Conservation (phyloP, 1,140 invertebrate species). For the Acromyrmex echinatior region DNA sequence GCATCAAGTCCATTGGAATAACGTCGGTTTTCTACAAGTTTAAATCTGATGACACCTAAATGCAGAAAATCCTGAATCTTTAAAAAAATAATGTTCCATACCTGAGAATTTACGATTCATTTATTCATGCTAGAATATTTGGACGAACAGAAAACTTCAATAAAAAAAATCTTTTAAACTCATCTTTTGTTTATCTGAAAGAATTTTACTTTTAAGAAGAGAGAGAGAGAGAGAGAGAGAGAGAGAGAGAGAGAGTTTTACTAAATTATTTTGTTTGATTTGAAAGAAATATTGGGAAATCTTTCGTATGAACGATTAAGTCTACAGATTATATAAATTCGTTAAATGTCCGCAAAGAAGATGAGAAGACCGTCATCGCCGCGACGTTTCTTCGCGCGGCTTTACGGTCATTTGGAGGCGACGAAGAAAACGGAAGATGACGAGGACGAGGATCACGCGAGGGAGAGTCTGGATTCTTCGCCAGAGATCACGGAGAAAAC, state of each 20-base stretch:
- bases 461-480: slow-evolving; percentile 46
- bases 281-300: background rate
- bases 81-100: too few relatives aligned
- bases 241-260: background rate
- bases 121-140: background rate
- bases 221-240: too few relatives aligned
- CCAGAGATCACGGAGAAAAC: slow-evolving; percentile 27
- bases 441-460: slow-evolving; percentile 64
- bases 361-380: slow-evolving; percentile 88
- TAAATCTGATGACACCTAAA: background rate
- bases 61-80: background rate
- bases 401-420: slow-evolving; percentile 89
- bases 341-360: slow-evolving; percentile 79
- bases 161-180: background rate
- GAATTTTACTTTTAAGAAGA: background rate
- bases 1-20: background rate
- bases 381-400: slow-evolving; percentile 89
- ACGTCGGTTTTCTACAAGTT: background rate
- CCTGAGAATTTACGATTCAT: background rate
- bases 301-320: background rate
- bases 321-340: background rate
- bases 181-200: background rate
- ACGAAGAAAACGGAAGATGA: slow-evolving; percentile 71
- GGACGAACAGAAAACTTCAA: background rate
- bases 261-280: background rate